phyloP scores from a whole-genome alignment of 2,888 invertebrate species.

The Drosophila hawaiiensis region DNA sequence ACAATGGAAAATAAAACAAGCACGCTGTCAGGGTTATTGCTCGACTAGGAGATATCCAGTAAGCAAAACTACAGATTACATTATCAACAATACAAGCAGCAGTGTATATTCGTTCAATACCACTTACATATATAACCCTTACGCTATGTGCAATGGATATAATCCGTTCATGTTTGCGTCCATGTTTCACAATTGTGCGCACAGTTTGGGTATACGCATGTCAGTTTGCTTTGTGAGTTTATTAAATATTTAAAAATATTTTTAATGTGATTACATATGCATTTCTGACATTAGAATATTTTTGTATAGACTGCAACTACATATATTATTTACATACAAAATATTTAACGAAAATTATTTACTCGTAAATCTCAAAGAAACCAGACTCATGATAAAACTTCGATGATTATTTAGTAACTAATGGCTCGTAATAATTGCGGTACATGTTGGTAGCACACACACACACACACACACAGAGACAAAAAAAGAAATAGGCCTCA shows the following conservation, averaged over 20 bases:
- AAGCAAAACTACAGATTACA: background rate
- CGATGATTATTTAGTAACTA: slow-evolving; percentile 51
- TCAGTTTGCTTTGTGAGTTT: background rate
- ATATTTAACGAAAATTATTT: slow-evolving; percentile 26
- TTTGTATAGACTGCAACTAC: background rate
- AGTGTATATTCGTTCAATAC: background rate
- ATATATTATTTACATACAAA: background rate
- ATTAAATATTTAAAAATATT: background rate
- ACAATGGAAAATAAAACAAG: slow-evolving; percentile 6
- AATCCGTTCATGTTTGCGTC: background rate
- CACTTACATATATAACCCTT: background rate
- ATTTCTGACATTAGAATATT: background rate
- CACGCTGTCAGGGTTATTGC: background rate
- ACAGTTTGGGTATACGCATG: background rate
- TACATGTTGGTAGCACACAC: slow-evolving; percentile 51
- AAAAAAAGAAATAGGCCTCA: slow-evolving; percentile 70
- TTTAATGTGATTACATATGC: background rate
- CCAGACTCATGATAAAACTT: slow-evolving; percentile 9
- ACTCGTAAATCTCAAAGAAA: slow-evolving; percentile 11
- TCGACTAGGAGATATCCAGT: background rate
- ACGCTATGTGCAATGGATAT: too few species aligned
- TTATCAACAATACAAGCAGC: background rate
- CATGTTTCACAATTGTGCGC: background rate
- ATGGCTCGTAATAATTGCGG: slow-evolving; percentile 69
- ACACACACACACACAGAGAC: background rate